Evolutionary conservation across 2,888 invertebrate genomes (phyloP), one percentile per base, ranked within the genome.

Genomic region (Melinaea marsaeus): DNA sequence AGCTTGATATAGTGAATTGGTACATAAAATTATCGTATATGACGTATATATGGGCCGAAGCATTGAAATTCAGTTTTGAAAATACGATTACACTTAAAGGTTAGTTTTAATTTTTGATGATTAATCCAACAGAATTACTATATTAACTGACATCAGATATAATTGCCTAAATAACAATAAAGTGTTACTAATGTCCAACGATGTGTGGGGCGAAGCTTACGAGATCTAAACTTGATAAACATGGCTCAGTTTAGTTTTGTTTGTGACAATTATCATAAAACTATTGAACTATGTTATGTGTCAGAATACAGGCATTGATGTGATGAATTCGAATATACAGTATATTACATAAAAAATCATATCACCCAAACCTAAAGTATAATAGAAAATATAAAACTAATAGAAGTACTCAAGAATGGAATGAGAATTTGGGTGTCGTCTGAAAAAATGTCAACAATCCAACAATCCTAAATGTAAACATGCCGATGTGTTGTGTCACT

Each of bases 401-500:
- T 32, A 32, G 22, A 3, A 42, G 9, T 42, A 42, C 7, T 9
- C 3, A 9, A 42, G 48, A 57, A 3, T 37, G 60, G 61, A 61
- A 67, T 67, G 62, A 61, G 57, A 48, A 51, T 51, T 57, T 45
- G 55, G 57, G 55, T 48, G 65, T 66, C 47, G 42, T 67, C 68
- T 64, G 67, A 71, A 73, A 71, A 69, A 73, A 79, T 73, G 80
- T 83, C 83, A 84, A 84, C 84, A 82, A 79, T 74, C 76, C 83
- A 84, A 84, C 84, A 82, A 79, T 74, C 76, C 75, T 71, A 73
- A 78, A 78, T 80, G 86, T 89, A 89, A 89, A 90, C 88, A 85
- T 88, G 78, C 88, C 87, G 75, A 67, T 65, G 70, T 69, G 80
- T 80, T 88, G 88, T 88, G 86, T 89, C 89, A 89, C 72, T 67